Evolutionary conservation across 2,797 vertebrate species (phyloP).

Genomic region (Halcyon leucocephala): DNA sequence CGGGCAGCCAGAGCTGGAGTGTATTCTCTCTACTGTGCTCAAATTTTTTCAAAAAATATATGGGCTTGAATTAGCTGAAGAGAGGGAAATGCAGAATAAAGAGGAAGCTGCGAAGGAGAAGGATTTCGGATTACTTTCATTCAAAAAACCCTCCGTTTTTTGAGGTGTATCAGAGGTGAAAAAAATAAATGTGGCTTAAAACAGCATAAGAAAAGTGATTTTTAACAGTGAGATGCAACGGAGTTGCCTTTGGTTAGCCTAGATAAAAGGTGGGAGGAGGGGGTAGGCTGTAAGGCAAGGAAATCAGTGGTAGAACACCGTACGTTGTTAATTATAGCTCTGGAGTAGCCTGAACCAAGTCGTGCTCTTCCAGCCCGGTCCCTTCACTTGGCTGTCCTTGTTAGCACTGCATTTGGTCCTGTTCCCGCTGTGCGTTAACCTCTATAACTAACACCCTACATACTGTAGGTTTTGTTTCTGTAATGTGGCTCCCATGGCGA

Average conservation of each 20-base stretch:
- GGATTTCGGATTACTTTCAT: neutral
- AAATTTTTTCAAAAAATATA: neutral
- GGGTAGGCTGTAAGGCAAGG: neutral
- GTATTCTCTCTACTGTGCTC: neutral
- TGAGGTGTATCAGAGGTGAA: neutral
- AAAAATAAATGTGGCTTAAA: neutral
- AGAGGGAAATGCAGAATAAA: neutral
- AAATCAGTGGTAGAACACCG: fast-evolving
- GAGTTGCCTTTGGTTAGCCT: neutral
- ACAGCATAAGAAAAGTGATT: neutral
- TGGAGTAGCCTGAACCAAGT: neutral
- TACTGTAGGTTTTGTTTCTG: neutral
- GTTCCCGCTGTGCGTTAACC: neutral
- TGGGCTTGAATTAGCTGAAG: neutral
- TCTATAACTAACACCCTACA: neutral
- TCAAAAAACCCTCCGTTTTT: neutral
- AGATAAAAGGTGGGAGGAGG: neutral
- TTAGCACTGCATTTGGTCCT: neutral
- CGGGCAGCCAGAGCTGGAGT: neutral
- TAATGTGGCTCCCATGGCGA: neutral
- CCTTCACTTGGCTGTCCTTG: neutral
- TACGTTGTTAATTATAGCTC: fast-evolving
- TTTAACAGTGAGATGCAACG: neutral
- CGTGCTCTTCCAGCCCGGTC: neutral
- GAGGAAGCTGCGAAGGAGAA: neutral